A percentile compares a stretch with the other conserved stretches of the same genome.
Evolutionary conservation across 2,113 vertebrate species (phyloP).

Genomic region (Daboia siamensis): DNA sequence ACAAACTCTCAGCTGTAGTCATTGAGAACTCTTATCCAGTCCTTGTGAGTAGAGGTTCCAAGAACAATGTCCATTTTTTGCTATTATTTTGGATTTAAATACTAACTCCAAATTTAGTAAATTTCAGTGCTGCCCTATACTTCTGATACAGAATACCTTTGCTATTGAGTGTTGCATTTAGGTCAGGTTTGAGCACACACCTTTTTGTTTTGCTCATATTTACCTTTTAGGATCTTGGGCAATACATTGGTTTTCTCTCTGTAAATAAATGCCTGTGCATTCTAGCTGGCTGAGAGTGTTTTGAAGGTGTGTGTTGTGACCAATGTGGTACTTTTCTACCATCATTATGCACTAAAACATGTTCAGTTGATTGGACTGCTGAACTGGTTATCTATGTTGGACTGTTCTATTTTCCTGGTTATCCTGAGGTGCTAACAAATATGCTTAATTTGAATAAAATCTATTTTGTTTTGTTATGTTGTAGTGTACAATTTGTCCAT

Average conservation of each 20-base stretch:
- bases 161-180: constrained; percentile 24
- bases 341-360: constrained; percentile 59
- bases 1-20: constrained; percentile 7
- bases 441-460: constrained; percentile 71
- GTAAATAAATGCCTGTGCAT: constrained; percentile 23
- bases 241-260: constrained; percentile 36
- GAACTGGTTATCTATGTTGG: constrained; percentile 66
- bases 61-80: constrained; percentile 32
- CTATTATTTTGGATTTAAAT: constrained; percentile 16
- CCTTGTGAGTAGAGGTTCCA: constrained; percentile 13
- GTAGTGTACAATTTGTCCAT: background rate
- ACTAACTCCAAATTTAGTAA: constrained; percentile 43
- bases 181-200: constrained; percentile 37
- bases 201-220: constrained; percentile 21
- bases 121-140: constrained; percentile 18
- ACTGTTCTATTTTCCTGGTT: constrained; percentile 61
- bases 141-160: constrained; percentile 4
- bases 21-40: constrained; percentile 36
- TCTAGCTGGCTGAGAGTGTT: constrained; percentile 39
- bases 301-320: constrained; percentile 15
- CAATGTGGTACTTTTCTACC: constrained; percentile 63
- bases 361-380: constrained; percentile 58
- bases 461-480: constrained; percentile 66
- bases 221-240: constrained; percentile 37
- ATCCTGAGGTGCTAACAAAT: constrained; percentile 72